Evolutionary conservation across 2,797 vertebrate species (phyloP).

Genomic region (Bovichtus diacanthus): DNA sequence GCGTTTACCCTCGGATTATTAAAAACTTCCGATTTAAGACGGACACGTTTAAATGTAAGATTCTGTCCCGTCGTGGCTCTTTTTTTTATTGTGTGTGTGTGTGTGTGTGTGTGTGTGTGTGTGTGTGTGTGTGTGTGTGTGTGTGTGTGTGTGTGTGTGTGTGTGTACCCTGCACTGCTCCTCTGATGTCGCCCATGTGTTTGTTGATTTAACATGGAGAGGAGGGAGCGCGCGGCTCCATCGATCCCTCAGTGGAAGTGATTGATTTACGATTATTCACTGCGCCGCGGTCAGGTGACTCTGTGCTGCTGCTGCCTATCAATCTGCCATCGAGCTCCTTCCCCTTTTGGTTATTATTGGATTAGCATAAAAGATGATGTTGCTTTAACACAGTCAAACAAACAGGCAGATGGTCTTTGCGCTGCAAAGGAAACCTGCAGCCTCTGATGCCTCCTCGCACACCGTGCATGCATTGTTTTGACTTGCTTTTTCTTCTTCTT

Average conservation of each 20-base stretch:
- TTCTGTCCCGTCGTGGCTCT: neutral
- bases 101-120: no score
- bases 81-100: neutral
- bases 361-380: conserved; percentile 74
- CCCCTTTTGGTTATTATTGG: conserved; percentile 44
- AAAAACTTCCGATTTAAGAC: neutral
- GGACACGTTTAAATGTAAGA: neutral
- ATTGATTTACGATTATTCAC: conserved; percentile 69
- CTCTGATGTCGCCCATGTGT: conserved; percentile 7
- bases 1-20: neutral
- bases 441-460: neutral
- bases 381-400: conserved; percentile 73
- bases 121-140: no score
- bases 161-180: neutral
- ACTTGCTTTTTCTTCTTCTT: neutral
- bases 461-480: neutral
- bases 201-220: conserved; percentile 12
- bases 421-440: no score
- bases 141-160: no score
- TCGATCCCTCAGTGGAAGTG: conserved; percentile 29
- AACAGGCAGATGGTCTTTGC: no score
- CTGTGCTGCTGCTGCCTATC: conserved; percentile 33
- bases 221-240: neutral
- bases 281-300: conserved; percentile 40
- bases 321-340: conserved; percentile 34